Evolutionary conservation across 2,797 vertebrate species (phyloP).

Genomic region (Atherinosoma microstoma): DNA sequence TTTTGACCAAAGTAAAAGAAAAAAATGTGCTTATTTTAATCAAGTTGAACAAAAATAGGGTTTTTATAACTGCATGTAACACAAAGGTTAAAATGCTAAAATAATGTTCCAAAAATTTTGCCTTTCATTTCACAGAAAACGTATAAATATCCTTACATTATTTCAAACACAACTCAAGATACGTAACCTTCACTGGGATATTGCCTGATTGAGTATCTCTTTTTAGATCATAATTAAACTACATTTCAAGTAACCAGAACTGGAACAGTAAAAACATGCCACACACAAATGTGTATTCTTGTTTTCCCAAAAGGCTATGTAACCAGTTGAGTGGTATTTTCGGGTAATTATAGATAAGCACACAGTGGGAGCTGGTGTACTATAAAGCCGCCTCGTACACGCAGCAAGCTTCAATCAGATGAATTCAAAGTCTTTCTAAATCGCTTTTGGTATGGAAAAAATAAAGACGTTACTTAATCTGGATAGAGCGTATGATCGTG

Average conservation of each 20-base stretch:
- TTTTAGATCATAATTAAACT: slow-evolving; percentile 10
- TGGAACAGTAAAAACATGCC: slow-evolving; percentile 27
- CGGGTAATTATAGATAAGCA: slow-evolving; percentile 58
- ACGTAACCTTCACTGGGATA: not conserved
- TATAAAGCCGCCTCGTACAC: slow-evolving; percentile 27
- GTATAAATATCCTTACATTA: not conserved
- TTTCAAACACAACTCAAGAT: not conserved
- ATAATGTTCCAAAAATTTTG: too few species aligned
- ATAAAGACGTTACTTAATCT: slow-evolving; percentile 8
- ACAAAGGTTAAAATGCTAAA: not conserved
- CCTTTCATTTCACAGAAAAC: too few species aligned
- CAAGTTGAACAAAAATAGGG: not conserved
- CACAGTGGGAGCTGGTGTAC: slow-evolving; percentile 30
- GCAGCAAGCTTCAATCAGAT: not conserved
- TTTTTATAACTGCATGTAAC: not conserved
- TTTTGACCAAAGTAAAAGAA: not conserved
- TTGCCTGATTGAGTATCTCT: not conserved
- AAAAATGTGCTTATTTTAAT: not conserved
- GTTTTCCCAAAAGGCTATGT: slow-evolving; percentile 43
- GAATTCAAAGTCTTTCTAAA: slow-evolving; percentile 10
- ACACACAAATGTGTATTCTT: slow-evolving; percentile 22
- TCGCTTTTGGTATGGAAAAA: slow-evolving; percentile 12
- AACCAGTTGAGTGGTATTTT: slow-evolving; percentile 53
- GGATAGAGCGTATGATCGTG: not conserved
- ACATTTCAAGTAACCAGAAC: slow-evolving; percentile 11